Percentiles rank a stretch among this genome's conserved stretches.
Conservation (phyloP, 2,797 vertebrate genomes). For the Hypotaenidia okinawae region DNA sequence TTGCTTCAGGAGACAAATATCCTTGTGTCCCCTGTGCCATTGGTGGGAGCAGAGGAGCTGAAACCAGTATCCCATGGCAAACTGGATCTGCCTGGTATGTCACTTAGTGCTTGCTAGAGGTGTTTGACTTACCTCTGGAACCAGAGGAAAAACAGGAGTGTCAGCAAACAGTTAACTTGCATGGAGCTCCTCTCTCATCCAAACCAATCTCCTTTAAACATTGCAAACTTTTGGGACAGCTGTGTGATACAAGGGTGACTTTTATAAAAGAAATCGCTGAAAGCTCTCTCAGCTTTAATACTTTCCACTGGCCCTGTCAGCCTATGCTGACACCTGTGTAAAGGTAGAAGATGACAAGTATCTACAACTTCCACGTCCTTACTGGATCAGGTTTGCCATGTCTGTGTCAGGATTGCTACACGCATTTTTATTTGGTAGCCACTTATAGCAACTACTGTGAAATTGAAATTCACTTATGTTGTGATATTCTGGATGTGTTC, state of each 20-base stretch:
- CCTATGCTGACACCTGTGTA: fast-evolving
- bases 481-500: fast-evolving
- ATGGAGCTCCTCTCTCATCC: neutral
- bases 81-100: neutral
- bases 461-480: neutral
- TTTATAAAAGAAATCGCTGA: neutral
- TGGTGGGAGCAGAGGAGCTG: fast-evolving
- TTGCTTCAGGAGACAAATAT: neutral
- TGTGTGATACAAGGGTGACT: neutral
- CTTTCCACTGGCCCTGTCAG: neutral
- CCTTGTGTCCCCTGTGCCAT: too few relatives aligned
- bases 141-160: neutral
- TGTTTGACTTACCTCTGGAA: neutral
- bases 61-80: neutral
- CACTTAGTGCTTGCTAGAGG: neutral
- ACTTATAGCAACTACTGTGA: fast-evolving
- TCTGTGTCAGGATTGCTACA: neutral
- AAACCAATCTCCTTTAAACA: neutral
- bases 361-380: neutral
- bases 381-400: neutral
- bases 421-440: neutral
- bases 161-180: neutral
- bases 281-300: neutral
- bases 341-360: neutral
- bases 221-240: neutral